Conservation (phyloP, 35 echinoderm and acorn worm genomes). For the Ptychodera flava region DNA sequence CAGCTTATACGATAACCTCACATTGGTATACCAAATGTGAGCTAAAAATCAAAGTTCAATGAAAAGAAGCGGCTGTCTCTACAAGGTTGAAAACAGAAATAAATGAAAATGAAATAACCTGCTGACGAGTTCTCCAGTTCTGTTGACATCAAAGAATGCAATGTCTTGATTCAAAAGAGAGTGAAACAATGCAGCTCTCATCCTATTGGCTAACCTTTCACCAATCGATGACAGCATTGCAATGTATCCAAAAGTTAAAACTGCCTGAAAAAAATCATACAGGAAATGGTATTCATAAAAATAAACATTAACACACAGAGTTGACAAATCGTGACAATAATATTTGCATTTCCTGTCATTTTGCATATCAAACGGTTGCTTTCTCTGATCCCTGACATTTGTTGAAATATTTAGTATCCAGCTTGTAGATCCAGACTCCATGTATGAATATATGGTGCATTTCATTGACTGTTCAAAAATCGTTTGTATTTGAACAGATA, state of each 20-base stretch:
- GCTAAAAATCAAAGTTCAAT: no score
- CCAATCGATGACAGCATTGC: conserved; percentile 64
- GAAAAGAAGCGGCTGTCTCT: no score
- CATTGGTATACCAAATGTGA: no score
- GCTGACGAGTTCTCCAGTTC: conserved; percentile 88
- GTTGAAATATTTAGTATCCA: neutral
- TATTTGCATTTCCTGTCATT: neutral
- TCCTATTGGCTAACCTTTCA: conserved; percentile 55
- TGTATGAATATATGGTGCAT: neutral
- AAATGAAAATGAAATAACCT: no score
- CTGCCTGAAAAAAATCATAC: conserved; percentile 33
- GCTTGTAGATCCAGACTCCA: neutral
- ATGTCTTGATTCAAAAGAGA: conserved; percentile 90
- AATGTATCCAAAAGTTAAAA: conserved; percentile 69
- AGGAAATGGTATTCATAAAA: neutral
- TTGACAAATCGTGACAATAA: neutral
- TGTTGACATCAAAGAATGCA: conserved; percentile 75
- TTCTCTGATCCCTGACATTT: neutral
- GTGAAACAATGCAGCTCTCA: conserved; percentile 66
- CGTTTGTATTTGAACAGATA: no score
- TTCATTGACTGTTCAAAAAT: no score
- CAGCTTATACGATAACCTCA: no score
- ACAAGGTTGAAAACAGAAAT: no score
- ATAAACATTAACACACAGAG: neutral
- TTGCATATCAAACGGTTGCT: neutral